Percentiles rank a stretch among this genome's conserved stretches.
Conservation (phyloP, 2,888 invertebrate genomes). For the Ophraella communa region DNA sequence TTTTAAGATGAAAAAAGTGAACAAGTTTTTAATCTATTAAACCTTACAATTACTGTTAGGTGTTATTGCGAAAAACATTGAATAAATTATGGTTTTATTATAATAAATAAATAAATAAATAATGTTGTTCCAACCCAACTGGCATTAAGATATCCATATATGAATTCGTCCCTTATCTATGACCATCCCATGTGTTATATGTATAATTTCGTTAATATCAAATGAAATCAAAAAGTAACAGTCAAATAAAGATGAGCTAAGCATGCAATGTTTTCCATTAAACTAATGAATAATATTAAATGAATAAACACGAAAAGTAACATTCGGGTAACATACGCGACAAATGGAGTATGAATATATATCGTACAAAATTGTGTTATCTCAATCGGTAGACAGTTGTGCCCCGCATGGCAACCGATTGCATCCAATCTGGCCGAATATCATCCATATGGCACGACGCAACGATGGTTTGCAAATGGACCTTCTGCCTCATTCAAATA, state of each 20-base stretch:
- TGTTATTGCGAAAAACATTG: no score
- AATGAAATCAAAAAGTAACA: constrained; percentile 13
- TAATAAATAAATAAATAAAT: no score
- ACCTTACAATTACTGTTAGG: no score
- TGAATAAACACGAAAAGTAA: constrained; percentile 44
- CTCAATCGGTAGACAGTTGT: constrained; percentile 49
- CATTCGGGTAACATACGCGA: constrained; percentile 49
- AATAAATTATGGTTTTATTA: no score
- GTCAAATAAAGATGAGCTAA: constrained; percentile 36
- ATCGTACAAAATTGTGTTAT: constrained; percentile 38
- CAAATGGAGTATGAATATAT: constrained; percentile 44
- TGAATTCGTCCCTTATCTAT: neutral
- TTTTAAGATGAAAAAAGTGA: no score
- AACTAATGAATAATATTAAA: constrained; percentile 38
- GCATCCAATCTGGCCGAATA: constrained; percentile 50
- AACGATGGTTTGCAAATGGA: constrained; percentile 40
- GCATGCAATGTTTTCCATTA: constrained; percentile 37
- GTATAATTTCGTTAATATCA: neutral
- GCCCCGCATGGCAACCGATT: constrained; percentile 48
- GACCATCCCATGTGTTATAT: constrained; percentile 16
- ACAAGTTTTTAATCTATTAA: no score
- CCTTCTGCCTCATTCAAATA: constrained; percentile 38
- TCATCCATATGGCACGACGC: constrained; percentile 49
- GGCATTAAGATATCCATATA: neutral
- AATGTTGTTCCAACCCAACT: no score